phyloP scores from a whole-genome alignment of 2,797 vertebrate genomes.

The Epinephelus malabaricus region DNA sequence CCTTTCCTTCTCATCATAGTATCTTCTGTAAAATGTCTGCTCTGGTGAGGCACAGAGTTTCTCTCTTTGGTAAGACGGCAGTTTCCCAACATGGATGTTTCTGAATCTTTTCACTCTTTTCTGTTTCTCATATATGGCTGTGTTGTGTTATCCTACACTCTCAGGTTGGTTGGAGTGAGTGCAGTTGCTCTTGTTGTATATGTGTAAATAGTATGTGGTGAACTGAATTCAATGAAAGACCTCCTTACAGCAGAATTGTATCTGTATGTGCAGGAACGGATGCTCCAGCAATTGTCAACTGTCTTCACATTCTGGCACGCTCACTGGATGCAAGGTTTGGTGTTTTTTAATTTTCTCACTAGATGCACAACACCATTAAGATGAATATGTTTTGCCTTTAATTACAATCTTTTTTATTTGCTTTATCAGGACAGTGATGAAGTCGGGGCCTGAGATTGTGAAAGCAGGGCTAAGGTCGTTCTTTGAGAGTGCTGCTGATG shows the following conservation, averaged over 20 bases:
- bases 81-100: slow-evolving; percentile 21
- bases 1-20: slow-evolving; percentile 78
- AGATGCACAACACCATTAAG: neutral
- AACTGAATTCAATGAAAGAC: neutral
- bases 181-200: neutral
- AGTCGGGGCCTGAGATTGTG: slow-evolving; percentile 96
- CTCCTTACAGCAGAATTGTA: slow-evolving; percentile 6
- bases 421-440: slow-evolving; percentile 93
- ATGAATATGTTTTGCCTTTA: neutral
- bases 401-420: neutral
- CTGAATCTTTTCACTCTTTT: slow-evolving; percentile 31
- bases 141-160: neutral
- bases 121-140: slow-evolving; percentile 9
- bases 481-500: slow-evolving; percentile 95
- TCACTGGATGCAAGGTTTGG: slow-evolving; percentile 94
- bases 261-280: slow-evolving; percentile 89
- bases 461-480: slow-evolving; percentile 95
- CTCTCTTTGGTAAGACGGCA: slow-evolving; percentile 93
- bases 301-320: slow-evolving; percentile 94
- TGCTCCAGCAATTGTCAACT: slow-evolving; percentile 93
- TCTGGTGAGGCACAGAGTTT: slow-evolving; percentile 95
- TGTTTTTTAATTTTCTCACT: slow-evolving; percentile 4
- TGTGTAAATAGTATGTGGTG: neutral
- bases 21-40: slow-evolving; percentile 97
- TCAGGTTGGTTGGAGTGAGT: neutral